Conservation (phyloP, 92 coral and sea anemone genomes). For the Epizoanthus rinbou region DNA sequence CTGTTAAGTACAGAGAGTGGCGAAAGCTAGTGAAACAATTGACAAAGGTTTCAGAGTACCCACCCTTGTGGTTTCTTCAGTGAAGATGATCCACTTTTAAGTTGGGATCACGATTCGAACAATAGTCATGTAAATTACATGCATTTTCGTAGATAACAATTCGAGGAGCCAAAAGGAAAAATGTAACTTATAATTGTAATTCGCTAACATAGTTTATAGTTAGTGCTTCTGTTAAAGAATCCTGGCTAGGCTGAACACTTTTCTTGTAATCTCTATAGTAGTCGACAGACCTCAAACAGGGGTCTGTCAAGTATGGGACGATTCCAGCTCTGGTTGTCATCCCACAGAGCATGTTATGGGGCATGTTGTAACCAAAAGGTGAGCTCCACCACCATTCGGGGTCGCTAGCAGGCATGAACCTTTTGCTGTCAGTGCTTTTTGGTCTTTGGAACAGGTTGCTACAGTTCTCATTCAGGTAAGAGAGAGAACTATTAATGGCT, state of each 20-base stretch:
- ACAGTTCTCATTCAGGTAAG: slow-evolving; percentile 24
- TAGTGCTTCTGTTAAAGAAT: too few relatives aligned
- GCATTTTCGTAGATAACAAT: slow-evolving; percentile 66
- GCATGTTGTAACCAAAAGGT: slow-evolving; percentile 53
- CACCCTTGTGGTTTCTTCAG: slow-evolving; percentile 65
- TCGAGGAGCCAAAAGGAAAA: slow-evolving; percentile 38
- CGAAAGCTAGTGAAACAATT: neutral
- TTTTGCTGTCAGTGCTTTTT: neutral
- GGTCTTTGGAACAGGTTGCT: slow-evolving; percentile 40
- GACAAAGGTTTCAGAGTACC: neutral
- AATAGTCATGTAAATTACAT: slow-evolving; percentile 61
- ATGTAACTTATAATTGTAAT: too few relatives aligned
- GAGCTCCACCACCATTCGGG: slow-evolving; percentile 48
- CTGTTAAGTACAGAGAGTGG: too few relatives aligned
- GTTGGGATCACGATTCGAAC: slow-evolving; percentile 63
- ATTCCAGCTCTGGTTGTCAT: slow-evolving; percentile 59
- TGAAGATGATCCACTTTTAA: slow-evolving; percentile 58
- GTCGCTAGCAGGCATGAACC: neutral
- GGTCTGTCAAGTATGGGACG: slow-evolving; percentile 47
- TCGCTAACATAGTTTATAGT: too few relatives aligned
- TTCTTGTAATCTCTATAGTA: too few relatives aligned
- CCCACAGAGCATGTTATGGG: slow-evolving; percentile 52
- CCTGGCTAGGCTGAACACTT: too few relatives aligned
- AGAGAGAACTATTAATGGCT: slow-evolving; percentile 32
- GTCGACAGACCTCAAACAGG: slow-evolving; percentile 59